Evolutionary conservation across 1,140 invertebrate species (phyloP), one percentile per base, ranked within the genome.

Genomic region (Epicauta chinensis): DNA sequence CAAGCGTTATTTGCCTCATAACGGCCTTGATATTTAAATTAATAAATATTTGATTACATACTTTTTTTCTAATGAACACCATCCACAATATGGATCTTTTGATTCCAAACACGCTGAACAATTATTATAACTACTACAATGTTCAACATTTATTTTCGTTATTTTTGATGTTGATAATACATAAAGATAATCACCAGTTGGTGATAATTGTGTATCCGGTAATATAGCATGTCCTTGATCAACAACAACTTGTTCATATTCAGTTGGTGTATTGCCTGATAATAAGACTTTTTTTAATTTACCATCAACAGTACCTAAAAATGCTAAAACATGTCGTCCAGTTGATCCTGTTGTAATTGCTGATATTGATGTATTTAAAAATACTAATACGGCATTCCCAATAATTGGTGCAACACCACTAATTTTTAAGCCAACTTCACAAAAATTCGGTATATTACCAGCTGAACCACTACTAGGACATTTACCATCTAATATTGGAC

Each of bases 31-130:
- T 23, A 23, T 3, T 5, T 23, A 23, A 2, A 23, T 23, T 23
- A 23, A 23, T 23, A 23, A 23, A 23, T 23, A 23, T 23, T 23
- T 23, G n/a, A n/a, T n/a, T 51, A 62, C 53, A 74, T 70, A 88
- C 85, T 82, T 81, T 74, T 94, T 96, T 70, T 98, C 93, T 49
- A 97, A 71, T 0, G 94, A 95, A 74, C 95, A 98, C 94, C 95
- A 98, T 9, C 94, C 94, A 74, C 96, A 99, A 66, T 97, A 96
- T 1, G 96, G 95, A 77, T 99, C 95, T 62, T 84, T 84, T 0
- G 91, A 91, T 65, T 89, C 88, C 6, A 97, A 77, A 72, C 96
- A 98, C 10, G 83, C 77, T 2, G 84, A 88, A 73, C 96, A 98
- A 56, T 92, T 93, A 2, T 81, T 84, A 68, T 93, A 91, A 62